These are phyloP conservation scores for Lymantria monacha DNA, from an alignment of 2,888 invertebrate genomes.

Conservation along the genomic window DNA sequence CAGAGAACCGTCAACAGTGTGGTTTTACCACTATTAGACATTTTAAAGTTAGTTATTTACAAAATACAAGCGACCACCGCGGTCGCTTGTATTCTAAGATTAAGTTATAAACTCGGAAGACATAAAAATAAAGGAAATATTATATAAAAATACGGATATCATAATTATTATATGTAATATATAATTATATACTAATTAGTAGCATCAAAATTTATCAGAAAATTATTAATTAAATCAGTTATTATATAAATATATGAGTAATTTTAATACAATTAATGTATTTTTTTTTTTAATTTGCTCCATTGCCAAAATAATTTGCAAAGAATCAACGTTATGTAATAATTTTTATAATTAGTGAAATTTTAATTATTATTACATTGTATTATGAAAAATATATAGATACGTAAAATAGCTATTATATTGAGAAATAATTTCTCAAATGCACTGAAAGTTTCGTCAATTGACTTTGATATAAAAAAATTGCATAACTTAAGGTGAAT, in stretches of 20 bases:
- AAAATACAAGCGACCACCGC: no score
- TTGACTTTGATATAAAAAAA: not conserved
- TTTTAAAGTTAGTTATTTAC: no score
- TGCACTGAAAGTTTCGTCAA: not conserved
- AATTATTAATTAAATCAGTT: not conserved
- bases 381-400: not conserved
- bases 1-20: no score
- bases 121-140: not conserved
- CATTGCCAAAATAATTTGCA: not conserved
- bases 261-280: not conserved
- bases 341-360: not conserved
- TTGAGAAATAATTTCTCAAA: no score
- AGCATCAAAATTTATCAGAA: not conserved
- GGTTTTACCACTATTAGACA: no score
- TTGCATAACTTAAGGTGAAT: conserved; percentile 1
- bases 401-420: not conserved
- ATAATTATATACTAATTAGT: not conserved
- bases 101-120: not conserved
- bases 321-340: not conserved
- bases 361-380: not conserved
- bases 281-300: not conserved
- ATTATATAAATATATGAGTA: not conserved
- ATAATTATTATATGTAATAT: not conserved
- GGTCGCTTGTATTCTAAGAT: no score
- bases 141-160: not conserved